phyloP scores from a whole-genome alignment of 2,113 vertebrate species.

The Boulengeromyrus knoepffleri region DNA sequence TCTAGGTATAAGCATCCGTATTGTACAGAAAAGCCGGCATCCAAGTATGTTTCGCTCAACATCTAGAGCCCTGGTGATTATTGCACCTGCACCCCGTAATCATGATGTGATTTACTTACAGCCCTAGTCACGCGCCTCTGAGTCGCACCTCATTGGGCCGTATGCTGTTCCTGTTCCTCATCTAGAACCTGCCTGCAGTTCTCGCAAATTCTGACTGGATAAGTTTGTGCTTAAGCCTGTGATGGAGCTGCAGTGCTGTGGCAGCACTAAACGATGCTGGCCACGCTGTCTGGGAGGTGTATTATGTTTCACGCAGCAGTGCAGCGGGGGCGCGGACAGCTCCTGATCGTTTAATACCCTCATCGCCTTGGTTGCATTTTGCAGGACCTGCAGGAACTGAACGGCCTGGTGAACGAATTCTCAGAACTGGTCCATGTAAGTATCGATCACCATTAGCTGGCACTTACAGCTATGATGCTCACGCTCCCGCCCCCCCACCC shows the following conservation, averaged over 20 bases:
- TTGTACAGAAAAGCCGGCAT: background rate
- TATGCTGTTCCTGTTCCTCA: background rate
- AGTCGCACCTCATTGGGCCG: background rate
- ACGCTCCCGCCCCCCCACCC: constrained; percentile 29
- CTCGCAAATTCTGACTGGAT: background rate
- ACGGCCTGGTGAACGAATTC: constrained; percentile 81
- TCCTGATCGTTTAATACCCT: background rate
- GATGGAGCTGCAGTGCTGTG: background rate
- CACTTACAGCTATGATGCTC: background rate
- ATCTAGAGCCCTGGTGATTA: background rate
- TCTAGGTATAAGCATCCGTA: background rate
- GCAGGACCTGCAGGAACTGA: constrained; percentile 82
- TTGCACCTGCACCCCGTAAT: background rate
- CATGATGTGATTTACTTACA: background rate
- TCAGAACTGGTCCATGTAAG: constrained; percentile 83
- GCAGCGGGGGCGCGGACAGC: background rate
- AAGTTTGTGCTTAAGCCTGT: background rate
- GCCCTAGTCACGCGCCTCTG: background rate
- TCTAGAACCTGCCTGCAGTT: background rate
- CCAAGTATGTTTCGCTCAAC: too few relatives aligned
- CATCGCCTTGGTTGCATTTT: constrained; percentile 21
- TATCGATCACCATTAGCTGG: constrained; percentile 42
- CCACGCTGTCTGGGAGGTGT: background rate
- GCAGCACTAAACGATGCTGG: background rate
- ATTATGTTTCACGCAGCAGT: background rate